Percentiles rank a stretch among this genome's conserved stretches.
Conservation (phyloP, 2,797 vertebrate genomes). For the Neosalanx taihuensis region DNA sequence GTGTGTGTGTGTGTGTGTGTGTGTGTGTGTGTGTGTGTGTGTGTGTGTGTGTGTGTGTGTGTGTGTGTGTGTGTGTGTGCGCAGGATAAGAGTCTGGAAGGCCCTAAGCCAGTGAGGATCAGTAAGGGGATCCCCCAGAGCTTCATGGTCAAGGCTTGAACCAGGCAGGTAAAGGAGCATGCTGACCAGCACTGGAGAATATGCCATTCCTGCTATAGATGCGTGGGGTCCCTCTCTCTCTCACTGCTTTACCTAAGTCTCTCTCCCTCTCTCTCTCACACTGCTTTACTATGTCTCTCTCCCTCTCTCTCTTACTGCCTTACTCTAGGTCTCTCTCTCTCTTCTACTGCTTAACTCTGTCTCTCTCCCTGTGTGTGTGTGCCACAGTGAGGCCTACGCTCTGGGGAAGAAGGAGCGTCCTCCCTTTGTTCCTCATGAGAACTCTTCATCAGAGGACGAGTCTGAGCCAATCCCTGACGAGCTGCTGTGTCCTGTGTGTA, state of each 20-base stretch:
- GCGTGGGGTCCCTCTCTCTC: constrained; percentile 77
- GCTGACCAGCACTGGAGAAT: constrained; percentile 98
- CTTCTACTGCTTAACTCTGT: no score
- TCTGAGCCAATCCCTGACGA: constrained; percentile 94
- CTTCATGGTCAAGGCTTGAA: constrained; percentile 98
- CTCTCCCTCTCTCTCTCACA: not conserved
- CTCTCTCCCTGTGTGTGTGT: not conserved
- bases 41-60: not conserved
- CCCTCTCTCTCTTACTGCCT: not conserved
- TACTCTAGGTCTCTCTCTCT: no score
- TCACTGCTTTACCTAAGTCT: no score
- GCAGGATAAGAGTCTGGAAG: constrained; percentile 93
- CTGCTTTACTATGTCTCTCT: no score
- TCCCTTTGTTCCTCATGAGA: constrained; percentile 91
- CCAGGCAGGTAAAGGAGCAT: constrained; percentile 96
- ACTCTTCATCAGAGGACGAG: constrained; percentile 93
- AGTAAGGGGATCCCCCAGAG: constrained; percentile 99
- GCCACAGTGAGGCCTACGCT: constrained; percentile 89
- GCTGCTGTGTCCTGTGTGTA: constrained; percentile 94
- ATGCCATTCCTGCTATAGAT: constrained; percentile 96
- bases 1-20: constrained; percentile 2
- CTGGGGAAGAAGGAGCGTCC: constrained; percentile 99
- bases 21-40: not conserved
- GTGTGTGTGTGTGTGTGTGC: constrained; percentile 3
- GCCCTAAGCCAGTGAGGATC: constrained; percentile 89